These are phyloP conservation scores for Aldrovandia affinis DNA, from an alignment of 2,797 vertebrate genomes.

Conservation along the genomic window DNA sequence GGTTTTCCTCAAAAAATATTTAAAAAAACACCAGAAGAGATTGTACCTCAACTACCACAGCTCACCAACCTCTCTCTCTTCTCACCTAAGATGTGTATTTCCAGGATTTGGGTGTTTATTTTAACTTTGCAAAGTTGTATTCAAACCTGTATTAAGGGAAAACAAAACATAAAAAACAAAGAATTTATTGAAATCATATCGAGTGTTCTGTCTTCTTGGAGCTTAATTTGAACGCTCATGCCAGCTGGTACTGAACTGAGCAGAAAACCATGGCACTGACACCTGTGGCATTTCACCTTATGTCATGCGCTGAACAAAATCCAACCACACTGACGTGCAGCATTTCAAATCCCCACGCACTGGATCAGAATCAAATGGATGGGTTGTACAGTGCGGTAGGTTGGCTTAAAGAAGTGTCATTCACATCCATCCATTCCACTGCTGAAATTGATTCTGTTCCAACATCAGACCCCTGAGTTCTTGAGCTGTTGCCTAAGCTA, in stretches of 20 bases:
- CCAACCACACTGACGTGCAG: slow-evolving; percentile 31
- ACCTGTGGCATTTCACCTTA: background rate
- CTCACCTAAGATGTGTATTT: slow-evolving; percentile 1
- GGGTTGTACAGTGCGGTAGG: background rate
- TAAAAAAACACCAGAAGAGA: background rate
- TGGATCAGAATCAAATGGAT: slow-evolving; percentile 45
- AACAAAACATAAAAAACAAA: slow-evolving; percentile 21
- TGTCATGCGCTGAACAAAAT: background rate
- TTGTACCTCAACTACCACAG: background rate
- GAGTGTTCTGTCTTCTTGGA: slow-evolving; percentile 3
- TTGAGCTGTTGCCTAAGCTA: background rate
- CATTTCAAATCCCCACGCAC: slow-evolving; percentile 23
- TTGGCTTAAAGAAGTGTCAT: no score
- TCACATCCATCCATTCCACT: background rate
- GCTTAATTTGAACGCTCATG: background rate
- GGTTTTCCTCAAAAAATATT: background rate
- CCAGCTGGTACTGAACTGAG: slow-evolving; percentile 7
- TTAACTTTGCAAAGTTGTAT: slow-evolving; percentile 41
- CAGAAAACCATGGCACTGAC: slow-evolving; percentile 26
- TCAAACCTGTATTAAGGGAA: background rate
- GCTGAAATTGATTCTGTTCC: background rate
- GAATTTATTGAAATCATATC: slow-evolving; percentile 17
- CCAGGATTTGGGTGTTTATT: slow-evolving; percentile 33
- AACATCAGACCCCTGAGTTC: background rate
- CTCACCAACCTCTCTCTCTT: background rate